Evolutionary conservation across 2,797 vertebrate species (phyloP).

Genomic region (Sebastolobus alascanus): DNA sequence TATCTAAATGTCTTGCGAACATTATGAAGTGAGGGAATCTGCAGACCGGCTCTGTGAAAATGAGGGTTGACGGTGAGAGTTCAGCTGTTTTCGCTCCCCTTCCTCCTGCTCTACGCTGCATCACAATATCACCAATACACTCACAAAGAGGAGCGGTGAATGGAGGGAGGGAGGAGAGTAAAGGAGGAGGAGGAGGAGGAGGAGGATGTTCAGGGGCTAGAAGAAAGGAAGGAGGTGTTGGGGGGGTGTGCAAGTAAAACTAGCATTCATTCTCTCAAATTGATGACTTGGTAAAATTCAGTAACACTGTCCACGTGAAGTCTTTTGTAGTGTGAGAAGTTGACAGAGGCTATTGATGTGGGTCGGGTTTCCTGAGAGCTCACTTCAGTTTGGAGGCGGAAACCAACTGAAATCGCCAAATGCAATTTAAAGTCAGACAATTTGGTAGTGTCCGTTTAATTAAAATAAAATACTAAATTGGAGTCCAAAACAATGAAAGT

Average conservation of each 20-base stretch:
- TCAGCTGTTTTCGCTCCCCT: slow-evolving; percentile 56
- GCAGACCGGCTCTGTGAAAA: neutral
- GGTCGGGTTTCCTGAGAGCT: neutral
- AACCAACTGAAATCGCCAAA: neutral
- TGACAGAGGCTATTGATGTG: slow-evolving; percentile 26
- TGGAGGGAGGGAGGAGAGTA: slow-evolving; percentile 28
- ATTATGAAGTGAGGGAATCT: slow-evolving; percentile 15
- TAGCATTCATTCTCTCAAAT: slow-evolving; percentile 59
- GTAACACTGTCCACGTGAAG: slow-evolving; percentile 57
- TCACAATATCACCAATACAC: slow-evolving; percentile 67
- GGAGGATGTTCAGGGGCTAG: slow-evolving; percentile 19
- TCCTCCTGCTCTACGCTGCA: slow-evolving; percentile 51
- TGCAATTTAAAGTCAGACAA: neutral
- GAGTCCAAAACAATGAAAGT: neutral
- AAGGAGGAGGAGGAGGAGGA: slow-evolving; percentile 7
- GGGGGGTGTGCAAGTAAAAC: slow-evolving; percentile 36
- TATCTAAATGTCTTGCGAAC: slow-evolving; percentile 14
- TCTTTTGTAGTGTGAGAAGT: slow-evolving; percentile 52
- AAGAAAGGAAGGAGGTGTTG: slow-evolving; percentile 51
- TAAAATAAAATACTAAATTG: neutral
- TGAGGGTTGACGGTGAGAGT: slow-evolving; percentile 9
- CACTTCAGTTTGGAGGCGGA: neutral
- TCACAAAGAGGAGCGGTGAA: slow-evolving; percentile 64
- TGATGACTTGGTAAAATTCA: slow-evolving; percentile 69
- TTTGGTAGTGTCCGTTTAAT: neutral